A percentile compares a stretch with the other conserved stretches of the same genome.
Evolutionary conservation across 2,113 vertebrate species (phyloP).

Genomic region (Microcebus griseorufus): DNA sequence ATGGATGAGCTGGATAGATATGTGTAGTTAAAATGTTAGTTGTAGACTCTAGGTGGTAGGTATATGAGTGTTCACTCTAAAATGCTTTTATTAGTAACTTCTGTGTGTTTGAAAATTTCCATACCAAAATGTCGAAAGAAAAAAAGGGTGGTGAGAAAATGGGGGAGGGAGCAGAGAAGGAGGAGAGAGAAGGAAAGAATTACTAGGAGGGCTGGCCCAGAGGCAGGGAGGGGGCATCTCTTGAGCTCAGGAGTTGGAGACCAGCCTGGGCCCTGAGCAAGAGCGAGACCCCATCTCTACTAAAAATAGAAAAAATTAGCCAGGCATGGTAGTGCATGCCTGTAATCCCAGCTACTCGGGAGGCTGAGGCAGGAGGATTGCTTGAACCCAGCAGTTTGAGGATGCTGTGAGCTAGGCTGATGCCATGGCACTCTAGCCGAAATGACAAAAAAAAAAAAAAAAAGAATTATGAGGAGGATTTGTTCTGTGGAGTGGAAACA

Average conservation of each 20-base stretch:
- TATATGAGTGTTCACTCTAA: neutral
- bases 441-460: too few species aligned
- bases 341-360: too few species aligned
- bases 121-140: neutral
- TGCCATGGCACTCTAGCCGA: too few species aligned
- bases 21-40: neutral
- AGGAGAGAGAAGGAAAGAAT: neutral
- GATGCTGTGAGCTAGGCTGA: too few species aligned
- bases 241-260: too few species aligned
- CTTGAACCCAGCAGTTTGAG: too few species aligned
- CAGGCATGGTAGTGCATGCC: too few species aligned
- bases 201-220: neutral
- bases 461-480: neutral
- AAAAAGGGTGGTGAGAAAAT: neutral
- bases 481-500: neutral
- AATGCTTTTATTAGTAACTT: neutral
- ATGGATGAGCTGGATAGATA: neutral
- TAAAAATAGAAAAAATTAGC: too few species aligned
- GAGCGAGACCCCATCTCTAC: too few species aligned
- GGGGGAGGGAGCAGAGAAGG: neutral
- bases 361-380: too few species aligned
- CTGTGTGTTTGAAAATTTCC: conserved; percentile 5
- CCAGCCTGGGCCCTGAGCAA: too few species aligned
- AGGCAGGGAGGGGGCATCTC: too few species aligned
- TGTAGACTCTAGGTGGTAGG: neutral